phyloP scores from a whole-genome alignment of 1,140 invertebrate species.

The Aphelenchoides avenae region DNA sequence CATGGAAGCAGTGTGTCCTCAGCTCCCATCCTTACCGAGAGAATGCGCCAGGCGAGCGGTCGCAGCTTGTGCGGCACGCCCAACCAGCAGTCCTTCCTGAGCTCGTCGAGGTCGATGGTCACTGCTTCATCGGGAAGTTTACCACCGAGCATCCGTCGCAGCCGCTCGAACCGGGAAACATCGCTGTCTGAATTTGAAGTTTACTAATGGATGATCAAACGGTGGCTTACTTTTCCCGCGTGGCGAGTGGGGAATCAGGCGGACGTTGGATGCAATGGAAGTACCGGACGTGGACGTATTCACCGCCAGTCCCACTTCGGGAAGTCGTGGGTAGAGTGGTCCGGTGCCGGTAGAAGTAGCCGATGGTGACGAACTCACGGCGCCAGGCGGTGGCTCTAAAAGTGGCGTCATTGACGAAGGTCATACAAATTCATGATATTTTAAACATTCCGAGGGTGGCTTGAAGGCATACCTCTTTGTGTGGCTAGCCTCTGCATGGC shows the following conservation, averaged over 20 bases:
- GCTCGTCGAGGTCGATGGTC: constrained; percentile 48
- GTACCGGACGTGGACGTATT: constrained; percentile 8
- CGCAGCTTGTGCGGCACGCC: constrained; percentile 54
- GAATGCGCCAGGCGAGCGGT: constrained; percentile 54
- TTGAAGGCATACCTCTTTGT: constrained; percentile 48
- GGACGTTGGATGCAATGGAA: too few species aligned
- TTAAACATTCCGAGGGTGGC: too few species aligned
- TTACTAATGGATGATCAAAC: neutral
- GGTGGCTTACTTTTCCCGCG: too few species aligned
- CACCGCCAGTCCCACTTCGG: constrained; percentile 21
- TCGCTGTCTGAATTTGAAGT: constrained; percentile 19
- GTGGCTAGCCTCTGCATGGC: constrained; percentile 50
- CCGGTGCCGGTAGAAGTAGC: too few species aligned
- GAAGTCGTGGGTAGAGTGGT: constrained; percentile 46
- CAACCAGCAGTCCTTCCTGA: constrained; percentile 58
- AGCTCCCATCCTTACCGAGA: constrained; percentile 41
- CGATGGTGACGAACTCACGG: too few species aligned
- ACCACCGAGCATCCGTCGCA: constrained; percentile 33
- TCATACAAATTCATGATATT: too few species aligned
- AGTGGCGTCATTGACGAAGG: too few species aligned
- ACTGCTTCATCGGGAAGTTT: neutral
- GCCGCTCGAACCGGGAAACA: constrained; percentile 43
- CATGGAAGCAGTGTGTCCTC: too few species aligned
- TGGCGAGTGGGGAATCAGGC: too few species aligned
- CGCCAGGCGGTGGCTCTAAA: constrained; percentile 10